A percentile compares a stretch with the other conserved stretches of the same genome.
Evolutionary conservation across 1,140 invertebrate species (phyloP).

Genomic region (Platyscapa corneri): DNA sequence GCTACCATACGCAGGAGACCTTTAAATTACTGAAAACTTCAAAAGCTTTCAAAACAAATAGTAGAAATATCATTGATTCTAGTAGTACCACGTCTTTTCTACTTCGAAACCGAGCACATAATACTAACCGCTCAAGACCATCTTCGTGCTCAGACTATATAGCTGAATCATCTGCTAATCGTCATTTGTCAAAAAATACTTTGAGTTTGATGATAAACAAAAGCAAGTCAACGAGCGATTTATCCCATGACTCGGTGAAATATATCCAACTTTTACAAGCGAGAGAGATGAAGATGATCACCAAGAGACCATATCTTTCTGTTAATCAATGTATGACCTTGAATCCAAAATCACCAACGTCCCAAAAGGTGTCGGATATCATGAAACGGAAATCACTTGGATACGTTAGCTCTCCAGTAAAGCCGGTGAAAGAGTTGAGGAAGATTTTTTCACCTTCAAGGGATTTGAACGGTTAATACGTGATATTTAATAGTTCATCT

Average conservation of each 20-base stretch:
- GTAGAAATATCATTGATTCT: background rate
- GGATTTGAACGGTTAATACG: background rate
- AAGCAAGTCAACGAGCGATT: slow-evolving; percentile 5
- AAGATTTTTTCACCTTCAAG: slow-evolving; percentile 15
- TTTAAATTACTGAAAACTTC: slow-evolving; percentile 4
- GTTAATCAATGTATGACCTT: background rate
- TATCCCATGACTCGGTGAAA: background rate
- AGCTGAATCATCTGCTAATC: background rate
- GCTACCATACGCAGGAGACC: background rate
- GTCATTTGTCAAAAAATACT: background rate
- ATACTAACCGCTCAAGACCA: background rate
- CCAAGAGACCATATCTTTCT: background rate
- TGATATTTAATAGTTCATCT: background rate
- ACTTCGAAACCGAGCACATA: background rate
- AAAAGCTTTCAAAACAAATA: background rate
- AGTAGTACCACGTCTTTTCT: background rate
- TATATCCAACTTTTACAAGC: background rate
- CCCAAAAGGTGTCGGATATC: slow-evolving; percentile 5
- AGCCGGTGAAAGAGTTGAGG: slow-evolving; percentile 18
- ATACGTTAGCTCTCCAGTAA: slow-evolving; percentile 8
- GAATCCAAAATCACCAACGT: slow-evolving; percentile 6
- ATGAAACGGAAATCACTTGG: slow-evolving; percentile 20
- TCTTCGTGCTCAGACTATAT: background rate
- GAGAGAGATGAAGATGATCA: background rate
- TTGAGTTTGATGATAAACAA: background rate